Evolutionary conservation across 1,140 invertebrate species (phyloP).

Genomic region (Pogonognathellus flavescens): DNA sequence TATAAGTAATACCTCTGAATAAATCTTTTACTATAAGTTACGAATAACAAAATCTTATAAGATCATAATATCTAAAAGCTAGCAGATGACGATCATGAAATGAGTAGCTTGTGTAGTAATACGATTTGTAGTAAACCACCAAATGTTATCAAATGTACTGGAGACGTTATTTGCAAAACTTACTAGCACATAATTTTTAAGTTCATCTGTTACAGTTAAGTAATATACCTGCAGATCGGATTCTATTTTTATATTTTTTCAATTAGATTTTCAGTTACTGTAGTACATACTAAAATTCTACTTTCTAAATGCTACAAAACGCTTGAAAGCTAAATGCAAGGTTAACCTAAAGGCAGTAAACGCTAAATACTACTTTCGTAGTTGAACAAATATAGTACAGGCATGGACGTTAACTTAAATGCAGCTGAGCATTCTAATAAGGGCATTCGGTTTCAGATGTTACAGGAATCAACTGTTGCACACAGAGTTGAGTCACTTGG

Average conservation of each 20-base stretch:
- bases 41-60: too few species aligned
- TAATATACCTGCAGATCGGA: background rate
- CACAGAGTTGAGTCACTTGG: constrained; percentile 12
- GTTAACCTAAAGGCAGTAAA: background rate
- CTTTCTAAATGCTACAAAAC: background rate
- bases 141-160: too few species aligned
- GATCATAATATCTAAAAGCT: too few species aligned
- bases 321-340: background rate
- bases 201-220: background rate
- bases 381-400: constrained; percentile 45
- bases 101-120: too few species aligned
- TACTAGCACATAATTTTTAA: too few species aligned
- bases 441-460: constrained; percentile 51
- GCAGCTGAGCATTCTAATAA: constrained; percentile 50
- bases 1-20: background rate
- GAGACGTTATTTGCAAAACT: too few species aligned
- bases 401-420: constrained; percentile 40
- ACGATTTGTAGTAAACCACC: too few species aligned
- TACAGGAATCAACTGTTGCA: constrained; percentile 29
- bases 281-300: background rate
- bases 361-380: background rate
- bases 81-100: too few species aligned
- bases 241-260: background rate
- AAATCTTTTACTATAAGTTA: too few species aligned
- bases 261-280: background rate